phyloP scores from a whole-genome alignment of 2,888 invertebrate genomes.

The Herminia tarsipennalis region DNA sequence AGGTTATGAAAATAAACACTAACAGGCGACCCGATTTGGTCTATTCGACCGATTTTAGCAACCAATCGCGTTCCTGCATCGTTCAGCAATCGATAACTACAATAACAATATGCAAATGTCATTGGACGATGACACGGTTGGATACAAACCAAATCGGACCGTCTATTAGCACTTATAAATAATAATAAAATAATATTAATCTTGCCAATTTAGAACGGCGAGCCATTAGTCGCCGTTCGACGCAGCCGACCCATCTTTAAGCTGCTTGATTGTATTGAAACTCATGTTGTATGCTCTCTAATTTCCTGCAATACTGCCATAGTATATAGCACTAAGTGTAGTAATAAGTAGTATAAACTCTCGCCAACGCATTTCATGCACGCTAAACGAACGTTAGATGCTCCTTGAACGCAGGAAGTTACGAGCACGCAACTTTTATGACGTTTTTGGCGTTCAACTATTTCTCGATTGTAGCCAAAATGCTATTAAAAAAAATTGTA shows the following conservation, averaged over 20 bases:
- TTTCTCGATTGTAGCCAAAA: slow-evolving; percentile 32
- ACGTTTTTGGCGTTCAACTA: slow-evolving; percentile 25
- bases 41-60: too few species aligned
- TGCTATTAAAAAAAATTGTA: slow-evolving; percentile 28
- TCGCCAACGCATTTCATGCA: slow-evolving; percentile 50
- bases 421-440: slow-evolving; percentile 57
- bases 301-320: slow-evolving; percentile 79
- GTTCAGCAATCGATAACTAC: too few species aligned
- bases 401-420: slow-evolving; percentile 66
- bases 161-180: too few species aligned
- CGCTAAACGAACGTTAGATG: slow-evolving; percentile 50
- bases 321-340: slow-evolving; percentile 64
- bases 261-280: slow-evolving; percentile 73
- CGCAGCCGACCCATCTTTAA: slow-evolving; percentile 59
- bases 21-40: too few species aligned
- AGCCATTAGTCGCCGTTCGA: slow-evolving; percentile 36
- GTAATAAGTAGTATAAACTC: slow-evolving; percentile 58
- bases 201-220: slow-evolving; percentile 50
- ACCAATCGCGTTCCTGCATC: too few species aligned
- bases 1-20: slow-evolving; percentile 19
- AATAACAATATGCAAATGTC: too few species aligned
- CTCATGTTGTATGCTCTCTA: slow-evolving; percentile 73
- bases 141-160: too few species aligned
- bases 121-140: too few species aligned
- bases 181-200: slow-evolving; percentile 29